Evolutionary conservation across 1,140 invertebrate genomes (phyloP), one percentile per base, ranked within the genome.

Genomic region (Heliconius himera): DNA sequence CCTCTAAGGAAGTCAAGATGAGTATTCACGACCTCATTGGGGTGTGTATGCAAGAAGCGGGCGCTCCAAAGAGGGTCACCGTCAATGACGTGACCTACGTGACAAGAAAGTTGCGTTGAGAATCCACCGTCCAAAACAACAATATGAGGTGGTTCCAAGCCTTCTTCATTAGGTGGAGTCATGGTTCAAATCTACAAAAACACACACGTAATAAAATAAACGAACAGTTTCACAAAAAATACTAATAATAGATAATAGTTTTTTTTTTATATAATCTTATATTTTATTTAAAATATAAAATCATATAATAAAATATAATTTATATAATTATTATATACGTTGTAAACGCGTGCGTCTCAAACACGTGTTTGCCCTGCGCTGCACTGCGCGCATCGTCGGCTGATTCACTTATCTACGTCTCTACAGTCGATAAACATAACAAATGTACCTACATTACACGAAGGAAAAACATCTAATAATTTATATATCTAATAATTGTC

Each of bases 1-100:
- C 94, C 94, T 93, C 93, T 95, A 22, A 98, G 90, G 89, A 97
- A 98, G 91, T 97, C 97, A 79, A 97, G 92, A 93, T 98, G 98
- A 0, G 97, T 96, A 82, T 96, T 94, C 51, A 97, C 95, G 74
- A 98, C 96, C 5, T 97, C 96, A 33, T 96, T 94, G 1, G 97
- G 97, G 88, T 98, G 94, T 1, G 96, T 96, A 75, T 95, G 95
- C 51, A 98, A 94, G 85, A 98, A 97, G 78, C 97, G 95, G 0
- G 97, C 96, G 74, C 97, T 97, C 98, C 98, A 98, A 11, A 98
- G 90, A 1, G 97, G 97, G 90, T 97, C 96, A 0, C 96, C 96
- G 88, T 97, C 96, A 66, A 97, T 96, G 56, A 95, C 95, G 82
- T 96, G 95, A 1, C 95, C 95, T 1, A 97, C 96, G 88, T 97